Evolutionary conservation across 2,888 invertebrate species (phyloP), one percentile per base, ranked within the genome.

Genomic region (Aricia artaxerxes): DNA sequence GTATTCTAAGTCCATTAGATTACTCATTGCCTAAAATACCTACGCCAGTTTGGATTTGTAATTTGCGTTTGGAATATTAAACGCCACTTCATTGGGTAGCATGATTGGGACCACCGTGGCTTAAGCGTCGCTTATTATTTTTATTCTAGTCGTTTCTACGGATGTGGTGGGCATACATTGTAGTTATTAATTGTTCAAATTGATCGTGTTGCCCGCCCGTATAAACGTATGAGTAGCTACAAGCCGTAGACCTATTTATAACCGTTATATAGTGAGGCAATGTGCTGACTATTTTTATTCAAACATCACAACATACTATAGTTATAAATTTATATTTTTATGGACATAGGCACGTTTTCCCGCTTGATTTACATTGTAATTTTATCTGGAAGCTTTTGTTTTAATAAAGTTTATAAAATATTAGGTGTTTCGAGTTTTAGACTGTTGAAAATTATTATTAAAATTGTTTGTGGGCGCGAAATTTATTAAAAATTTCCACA

Each of bases 211-310:
- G 57, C 76, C 57, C 53, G 57, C 76, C 31, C 35, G 16, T 31
- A 31, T 49, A n/a, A 73, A 13, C 49, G 75, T 75, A 53, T 49
- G 31, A 44, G 31, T 64, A 64, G 69, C 69, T 38, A 69, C 24
- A 61, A 61, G 64, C 31, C 35, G 69, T 24, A 69, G 69, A 13
- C 13, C 76, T 76, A 76, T 76, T 76, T 57, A 76, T 76, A 76
- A 57, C 76, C 16, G 75, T 57, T 57, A 76, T 49, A 53, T 76
- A 76, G 24, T 16, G 35, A 49, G 75, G 75, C 75, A 69, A 69
- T 69, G 69, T 75, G 75, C 49, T 53, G 57, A 53, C 35, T 76
- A 76, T 76, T 76, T 76, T 76, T 75, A 44, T 75, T 76, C 35
- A 69, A 69, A 69, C 69, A 69, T 69, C 69, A 69, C 69, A 69